A percentile compares a stretch with the other conserved stretches of the same genome.
phyloP scores from a whole-genome alignment of 2,113 vertebrate species.

The Xiphophorus hellerii region DNA sequence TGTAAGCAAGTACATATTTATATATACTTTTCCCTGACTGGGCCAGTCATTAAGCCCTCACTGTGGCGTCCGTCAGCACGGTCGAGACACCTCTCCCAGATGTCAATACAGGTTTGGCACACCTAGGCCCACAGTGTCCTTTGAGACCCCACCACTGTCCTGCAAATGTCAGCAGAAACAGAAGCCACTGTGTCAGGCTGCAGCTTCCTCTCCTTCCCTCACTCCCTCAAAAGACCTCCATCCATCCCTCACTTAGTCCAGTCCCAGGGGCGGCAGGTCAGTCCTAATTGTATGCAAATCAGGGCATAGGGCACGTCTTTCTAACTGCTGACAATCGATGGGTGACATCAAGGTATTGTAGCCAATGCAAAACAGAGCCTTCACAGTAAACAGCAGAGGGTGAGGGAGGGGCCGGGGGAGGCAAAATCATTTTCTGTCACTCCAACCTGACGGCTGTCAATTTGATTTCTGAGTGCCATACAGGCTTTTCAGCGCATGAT shows the following conservation, averaged over 20 bases:
- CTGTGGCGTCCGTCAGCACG: slow-evolving; percentile 56
- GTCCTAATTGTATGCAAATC: slow-evolving; percentile 79
- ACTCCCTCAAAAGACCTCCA: slow-evolving; percentile 55
- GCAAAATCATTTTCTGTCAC: slow-evolving; percentile 16
- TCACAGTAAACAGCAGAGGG: slow-evolving; percentile 57
- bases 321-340: slow-evolving; percentile 67
- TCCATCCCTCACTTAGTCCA: slow-evolving; percentile 50
- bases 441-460: slow-evolving; percentile 16
- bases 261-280: slow-evolving; percentile 78
- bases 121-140: slow-evolving; percentile 64
- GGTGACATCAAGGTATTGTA: slow-evolving; percentile 66
- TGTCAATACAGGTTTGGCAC: slow-evolving; percentile 78
- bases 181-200: slow-evolving; percentile 69
- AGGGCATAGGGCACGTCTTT: slow-evolving; percentile 56
- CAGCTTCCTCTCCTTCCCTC: slow-evolving; percentile 21
- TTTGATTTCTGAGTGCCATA: slow-evolving; percentile 2
- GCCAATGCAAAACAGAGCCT: slow-evolving; percentile 64
- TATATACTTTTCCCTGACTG: slow-evolving; percentile 24
- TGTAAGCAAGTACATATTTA: slow-evolving; percentile 24
- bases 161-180: slow-evolving; percentile 78
- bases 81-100: slow-evolving; percentile 67
- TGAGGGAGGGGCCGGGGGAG: slow-evolving; percentile 45
- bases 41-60: slow-evolving; percentile 67
- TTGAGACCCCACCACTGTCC: slow-evolving; percentile 67
- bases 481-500: slow-evolving; percentile 2